Evolutionary conservation across 2,888 invertebrate species (phyloP).

Genomic region (Acanthosoma haemorrhoidale): DNA sequence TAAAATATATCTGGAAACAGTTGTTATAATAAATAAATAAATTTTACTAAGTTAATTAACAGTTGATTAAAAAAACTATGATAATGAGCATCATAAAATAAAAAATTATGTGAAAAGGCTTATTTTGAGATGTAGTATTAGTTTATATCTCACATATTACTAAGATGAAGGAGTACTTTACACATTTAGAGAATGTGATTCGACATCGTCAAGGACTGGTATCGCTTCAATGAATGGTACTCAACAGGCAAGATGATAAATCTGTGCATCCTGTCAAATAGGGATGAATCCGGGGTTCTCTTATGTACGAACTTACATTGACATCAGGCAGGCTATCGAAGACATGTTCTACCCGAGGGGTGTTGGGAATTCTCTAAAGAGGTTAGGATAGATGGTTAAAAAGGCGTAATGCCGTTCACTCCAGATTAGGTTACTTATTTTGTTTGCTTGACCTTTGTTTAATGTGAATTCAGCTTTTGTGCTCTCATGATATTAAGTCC

Average conservation of each 20-base stretch:
- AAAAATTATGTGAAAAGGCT: neutral
- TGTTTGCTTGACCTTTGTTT: too few relatives aligned
- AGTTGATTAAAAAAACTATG: conserved; percentile 14
- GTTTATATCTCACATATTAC: conserved; percentile 1
- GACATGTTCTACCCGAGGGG: neutral
- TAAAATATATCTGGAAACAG: too few relatives aligned
- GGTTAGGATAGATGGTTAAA: neutral
- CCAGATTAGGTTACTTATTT: too few relatives aligned
- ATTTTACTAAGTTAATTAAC: neutral
- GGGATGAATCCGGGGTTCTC: conserved; percentile 2
- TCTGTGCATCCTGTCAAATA: neutral
- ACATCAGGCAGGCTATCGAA: neutral
- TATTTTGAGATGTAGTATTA: conserved; percentile 5
- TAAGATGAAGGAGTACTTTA: neutral
- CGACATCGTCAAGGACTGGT: neutral
- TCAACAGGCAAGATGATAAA: neutral
- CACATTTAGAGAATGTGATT: neutral
- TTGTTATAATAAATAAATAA: conserved; percentile 1
- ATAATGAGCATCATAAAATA: neutral
- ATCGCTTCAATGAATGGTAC: neutral
- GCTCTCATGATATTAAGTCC: too few relatives aligned
- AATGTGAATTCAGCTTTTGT: too few relatives aligned
- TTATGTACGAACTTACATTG: neutral
- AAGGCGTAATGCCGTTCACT: too few relatives aligned
- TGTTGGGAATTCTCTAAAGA: neutral